A percentile compares a stretch with the other conserved stretches of the same genome.
Evolutionary conservation across 2,888 invertebrate genomes (phyloP).

Genomic region (Coenonympha arcania): DNA sequence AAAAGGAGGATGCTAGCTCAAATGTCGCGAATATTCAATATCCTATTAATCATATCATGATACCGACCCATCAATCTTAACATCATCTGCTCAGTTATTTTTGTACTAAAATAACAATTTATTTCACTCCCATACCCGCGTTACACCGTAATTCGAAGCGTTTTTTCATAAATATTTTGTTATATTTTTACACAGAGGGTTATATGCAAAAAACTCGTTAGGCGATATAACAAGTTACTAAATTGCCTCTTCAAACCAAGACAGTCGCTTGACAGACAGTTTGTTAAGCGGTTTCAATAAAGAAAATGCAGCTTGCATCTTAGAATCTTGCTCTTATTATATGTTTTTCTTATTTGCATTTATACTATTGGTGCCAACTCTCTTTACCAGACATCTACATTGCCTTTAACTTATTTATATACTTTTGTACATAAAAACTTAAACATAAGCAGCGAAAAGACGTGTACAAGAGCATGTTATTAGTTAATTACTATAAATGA

Average conservation of each 20-base stretch:
- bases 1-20: slow-evolving; percentile 39
- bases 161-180: neutral
- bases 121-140: neutral
- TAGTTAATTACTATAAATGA: too few relatives aligned
- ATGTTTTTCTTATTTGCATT: too few relatives aligned
- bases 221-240: neutral
- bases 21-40: slow-evolving; percentile 55
- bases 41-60: slow-evolving; percentile 45
- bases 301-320: neutral
- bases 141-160: neutral
- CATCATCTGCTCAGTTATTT: slow-evolving; percentile 18
- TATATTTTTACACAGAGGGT: neutral
- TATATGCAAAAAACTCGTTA: neutral
- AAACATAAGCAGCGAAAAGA: too few relatives aligned
- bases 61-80: slow-evolving; percentile 30
- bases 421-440: too few relatives aligned
- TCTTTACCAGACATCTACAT: too few relatives aligned
- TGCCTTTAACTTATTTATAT: too few relatives aligned
- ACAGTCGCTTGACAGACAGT: neutral
- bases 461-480: too few relatives aligned
- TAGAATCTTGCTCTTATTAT: too few relatives aligned
- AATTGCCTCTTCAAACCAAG: neutral
- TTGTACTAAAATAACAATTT: slow-evolving; percentile 7
- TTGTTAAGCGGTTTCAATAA: neutral
- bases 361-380: too few relatives aligned